These are phyloP conservation scores for Phylloscopus whistleri DNA, from an alignment of 2,113 vertebrate species.

Conservation along the genomic window DNA sequence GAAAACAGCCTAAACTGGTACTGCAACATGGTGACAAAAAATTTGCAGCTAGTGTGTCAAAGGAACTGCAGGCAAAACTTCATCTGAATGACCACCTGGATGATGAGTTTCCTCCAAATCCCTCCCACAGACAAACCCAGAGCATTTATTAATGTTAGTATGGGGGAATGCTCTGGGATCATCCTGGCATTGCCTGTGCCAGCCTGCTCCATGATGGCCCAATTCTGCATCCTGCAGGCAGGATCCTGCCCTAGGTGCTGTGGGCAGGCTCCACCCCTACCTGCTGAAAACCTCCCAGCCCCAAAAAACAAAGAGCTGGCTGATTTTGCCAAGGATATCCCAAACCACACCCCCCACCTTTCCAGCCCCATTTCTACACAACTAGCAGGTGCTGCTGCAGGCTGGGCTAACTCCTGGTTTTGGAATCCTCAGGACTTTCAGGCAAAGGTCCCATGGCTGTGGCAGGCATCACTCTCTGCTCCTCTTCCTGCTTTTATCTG, in stretches of 20 bases:
- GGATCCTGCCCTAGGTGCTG: neutral
- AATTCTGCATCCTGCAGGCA: neutral
- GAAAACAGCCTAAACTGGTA: neutral
- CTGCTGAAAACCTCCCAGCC: neutral
- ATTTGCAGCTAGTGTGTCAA: neutral
- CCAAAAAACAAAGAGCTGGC: neutral
- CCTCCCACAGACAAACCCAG: neutral
- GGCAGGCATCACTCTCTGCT: neutral
- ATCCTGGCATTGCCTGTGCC: neutral
- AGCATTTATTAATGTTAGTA: accelerated
- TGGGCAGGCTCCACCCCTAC: neutral
- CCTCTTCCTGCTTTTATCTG: neutral
- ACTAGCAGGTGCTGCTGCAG: neutral
- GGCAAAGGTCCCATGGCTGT: neutral
- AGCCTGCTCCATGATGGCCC: accelerated
- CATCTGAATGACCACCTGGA: neutral
- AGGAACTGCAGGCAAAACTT: neutral
- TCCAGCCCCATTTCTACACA: neutral
- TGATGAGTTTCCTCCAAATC: neutral
- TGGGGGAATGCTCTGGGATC: neutral
- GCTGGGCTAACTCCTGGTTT: neutral
- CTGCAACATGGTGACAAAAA: neutral
- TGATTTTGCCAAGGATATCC: neutral
- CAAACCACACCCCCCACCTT: neutral
- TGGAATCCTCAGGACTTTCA: neutral